A percentile compares a stretch with the other conserved stretches of the same genome.
Conservation (phyloP, 2,113 vertebrate species). For the Heliornis fulica region DNA sequence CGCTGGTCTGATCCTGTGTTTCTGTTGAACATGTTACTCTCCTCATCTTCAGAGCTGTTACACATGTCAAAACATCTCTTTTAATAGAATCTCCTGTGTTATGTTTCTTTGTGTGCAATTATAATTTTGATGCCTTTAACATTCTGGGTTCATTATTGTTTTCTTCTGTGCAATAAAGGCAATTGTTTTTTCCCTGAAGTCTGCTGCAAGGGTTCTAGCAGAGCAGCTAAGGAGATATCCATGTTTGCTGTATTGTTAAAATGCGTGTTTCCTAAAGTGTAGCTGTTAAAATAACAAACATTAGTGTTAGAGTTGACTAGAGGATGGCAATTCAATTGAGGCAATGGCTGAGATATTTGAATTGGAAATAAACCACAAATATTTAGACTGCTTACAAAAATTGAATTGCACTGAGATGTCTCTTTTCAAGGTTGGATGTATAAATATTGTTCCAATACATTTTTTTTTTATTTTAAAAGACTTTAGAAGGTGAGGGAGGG, state of each 20-base stretch:
- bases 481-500: not conserved
- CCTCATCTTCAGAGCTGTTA: not conserved
- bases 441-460: fast-evolving
- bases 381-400: not conserved
- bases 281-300: conserved; percentile 41
- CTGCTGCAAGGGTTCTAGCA: conserved; percentile 5
- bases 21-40: not conserved
- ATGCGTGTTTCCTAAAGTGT: conserved; percentile 11
- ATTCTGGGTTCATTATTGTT: conserved; percentile 30
- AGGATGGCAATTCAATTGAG: conserved; percentile 12
- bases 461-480: not conserved
- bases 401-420: not conserved
- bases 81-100: conserved; percentile 26
- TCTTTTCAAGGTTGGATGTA: not conserved
- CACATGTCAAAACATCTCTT: not conserved
- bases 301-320: conserved; percentile 17
- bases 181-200: conserved; percentile 51
- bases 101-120: conserved; percentile 44
- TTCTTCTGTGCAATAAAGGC: conserved; percentile 43
- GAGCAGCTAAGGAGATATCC: not conserved
- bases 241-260: not conserved
- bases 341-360: not conserved
- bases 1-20: not conserved
- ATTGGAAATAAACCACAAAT: conserved; percentile 7
- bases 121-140: conserved; percentile 20